phyloP scores from a whole-genome alignment of 2,797 vertebrate genomes.

The Rhinoraja longicauda region DNA sequence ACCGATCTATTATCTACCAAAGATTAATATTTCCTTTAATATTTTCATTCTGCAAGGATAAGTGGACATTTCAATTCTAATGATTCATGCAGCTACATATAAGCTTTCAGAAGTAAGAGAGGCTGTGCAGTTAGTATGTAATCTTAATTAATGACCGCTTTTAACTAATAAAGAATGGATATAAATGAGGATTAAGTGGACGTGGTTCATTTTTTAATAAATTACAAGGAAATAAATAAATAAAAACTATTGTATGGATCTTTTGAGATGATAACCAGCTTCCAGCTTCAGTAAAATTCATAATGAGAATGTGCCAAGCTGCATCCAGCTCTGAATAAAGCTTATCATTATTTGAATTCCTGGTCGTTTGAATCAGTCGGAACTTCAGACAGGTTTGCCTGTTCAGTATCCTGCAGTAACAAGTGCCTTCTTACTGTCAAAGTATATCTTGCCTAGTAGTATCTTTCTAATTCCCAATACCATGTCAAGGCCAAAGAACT shows the following conservation, averaged over 20 bases:
- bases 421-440: background rate
- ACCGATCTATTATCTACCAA: background rate
- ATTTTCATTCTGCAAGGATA: slow-evolving; percentile 14
- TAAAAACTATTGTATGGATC: background rate
- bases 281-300: background rate
- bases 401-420: background rate
- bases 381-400: background rate
- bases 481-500: background rate
- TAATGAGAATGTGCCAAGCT: background rate
- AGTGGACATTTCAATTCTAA: slow-evolving; percentile 17
- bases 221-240: background rate
- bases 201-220: background rate
- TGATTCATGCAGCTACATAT: background rate
- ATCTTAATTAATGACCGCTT: slow-evolving; percentile 5
- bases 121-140: background rate
- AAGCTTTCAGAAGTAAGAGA: background rate
- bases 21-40: slow-evolving; percentile 15
- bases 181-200: slow-evolving; percentile 12
- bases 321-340: background rate
- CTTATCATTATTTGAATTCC: background rate
- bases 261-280: background rate
- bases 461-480: background rate
- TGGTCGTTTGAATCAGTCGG: background rate
- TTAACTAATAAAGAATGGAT: background rate
- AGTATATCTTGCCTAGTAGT: background rate